Evolutionary conservation across 2,797 vertebrate genomes (phyloP), one percentile per base, ranked within the genome.

Genomic region (Hyperoplus immaculatus): DNA sequence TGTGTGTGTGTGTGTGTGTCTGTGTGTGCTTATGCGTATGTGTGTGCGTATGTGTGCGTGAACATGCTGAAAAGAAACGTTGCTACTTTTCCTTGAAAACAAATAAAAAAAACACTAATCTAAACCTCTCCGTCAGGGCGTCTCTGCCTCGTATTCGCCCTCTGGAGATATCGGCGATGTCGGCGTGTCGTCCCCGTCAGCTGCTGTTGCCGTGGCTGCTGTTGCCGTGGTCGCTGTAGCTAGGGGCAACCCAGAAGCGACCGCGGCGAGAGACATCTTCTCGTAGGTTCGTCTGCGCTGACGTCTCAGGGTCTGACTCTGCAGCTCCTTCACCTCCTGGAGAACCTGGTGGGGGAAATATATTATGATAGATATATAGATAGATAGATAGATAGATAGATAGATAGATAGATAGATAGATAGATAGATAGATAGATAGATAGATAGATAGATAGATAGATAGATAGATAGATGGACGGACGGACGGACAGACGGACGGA

Each of bases 311-410:
- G 97, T 97, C 78, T 97, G 96, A 86, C 96, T 96, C 89, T 98
- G 96, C 88, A 99, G 93, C 92, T 98, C 97, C 72, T 94, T 96
- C 80, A 99, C 96, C 82, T 99, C 97, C 94, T 97, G 96, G 90
- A 99, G 92, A 75, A 99, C 97, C 75, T 96, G 21, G 21, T 21
- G 21, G 21, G 21, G 21, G 21, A 21, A 21, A 21, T 21, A 21
- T 21, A 21, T 21, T 21, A 21, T 21, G 21, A 21, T 21, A 21
- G 21, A 21, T 21, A 21, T 1, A 21, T 21, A 21, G 21, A 21
- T 21, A 21, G 21, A 21, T 21, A 21, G 21, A 21, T 21, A 21
- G 21, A 21, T 21, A 21, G 21, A 21, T 21, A 21, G 21, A 21
- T 21, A 21, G 21, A 21, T 21, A 21, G 21, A 21, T 21, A 21